Percentiles rank a stretch among this genome's conserved stretches.
Conservation (phyloP, 2,888 invertebrate genomes). For the Polydrusus pterygomalis region DNA sequence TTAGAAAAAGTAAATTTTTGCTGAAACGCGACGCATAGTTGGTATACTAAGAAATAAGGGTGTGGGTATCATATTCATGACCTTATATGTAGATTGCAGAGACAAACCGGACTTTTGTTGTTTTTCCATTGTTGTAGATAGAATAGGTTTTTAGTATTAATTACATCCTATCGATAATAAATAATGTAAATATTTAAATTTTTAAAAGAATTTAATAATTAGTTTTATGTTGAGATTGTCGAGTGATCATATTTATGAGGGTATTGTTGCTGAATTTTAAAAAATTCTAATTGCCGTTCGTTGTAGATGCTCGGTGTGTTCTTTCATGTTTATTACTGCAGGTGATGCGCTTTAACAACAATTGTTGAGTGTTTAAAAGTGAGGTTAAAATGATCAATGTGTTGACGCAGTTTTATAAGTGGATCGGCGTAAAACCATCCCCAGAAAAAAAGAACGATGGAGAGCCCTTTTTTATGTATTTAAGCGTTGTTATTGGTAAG, state of each 20-base stretch:
- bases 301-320: not conserved
- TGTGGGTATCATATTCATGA: constrained; percentile 41
- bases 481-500: constrained; percentile 57
- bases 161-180: constrained; percentile 31
- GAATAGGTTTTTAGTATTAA: constrained; percentile 23
- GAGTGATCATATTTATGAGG: not conserved
- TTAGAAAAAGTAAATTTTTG: constrained; percentile 32
- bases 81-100: constrained; percentile 30
- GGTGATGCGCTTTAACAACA: not conserved
- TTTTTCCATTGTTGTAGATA: constrained; percentile 41
- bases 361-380: not conserved
- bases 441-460: constrained; percentile 8
- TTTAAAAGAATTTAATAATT: too few species aligned
- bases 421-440: constrained; percentile 39
- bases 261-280: constrained; percentile 17
- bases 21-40: constrained; percentile 24
- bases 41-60: constrained; percentile 39
- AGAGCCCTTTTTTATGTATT: constrained; percentile 56
- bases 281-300: not conserved
- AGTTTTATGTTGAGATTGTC: not conserved
- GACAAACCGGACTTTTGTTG: constrained; percentile 46
- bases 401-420: constrained; percentile 46
- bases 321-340: not conserved
- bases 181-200: constrained; percentile 15
- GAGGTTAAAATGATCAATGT: constrained; percentile 43